A percentile compares a stretch with the other conserved stretches of the same genome.
Conservation (phyloP, 2,113 vertebrate species). For the Stigmatopora nigra region DNA sequence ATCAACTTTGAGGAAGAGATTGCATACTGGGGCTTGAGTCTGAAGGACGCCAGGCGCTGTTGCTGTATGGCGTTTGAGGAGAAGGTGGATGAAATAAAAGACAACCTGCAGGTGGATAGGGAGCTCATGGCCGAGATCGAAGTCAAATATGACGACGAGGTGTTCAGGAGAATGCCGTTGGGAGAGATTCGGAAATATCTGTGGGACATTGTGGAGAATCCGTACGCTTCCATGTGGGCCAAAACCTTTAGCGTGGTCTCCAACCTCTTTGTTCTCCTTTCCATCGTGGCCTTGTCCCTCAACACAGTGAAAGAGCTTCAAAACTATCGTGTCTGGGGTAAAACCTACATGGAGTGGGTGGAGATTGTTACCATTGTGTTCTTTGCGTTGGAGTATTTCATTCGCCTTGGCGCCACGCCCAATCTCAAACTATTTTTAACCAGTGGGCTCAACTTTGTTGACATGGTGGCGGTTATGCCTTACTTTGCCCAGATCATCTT, state of each 20-base stretch:
- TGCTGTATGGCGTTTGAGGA: slow-evolving; percentile 78
- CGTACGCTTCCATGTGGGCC: slow-evolving; percentile 69
- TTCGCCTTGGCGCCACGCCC: slow-evolving; percentile 70
- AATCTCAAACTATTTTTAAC: slow-evolving; percentile 63
- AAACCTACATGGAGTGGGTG: slow-evolving; percentile 69
- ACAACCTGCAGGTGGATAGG: slow-evolving; percentile 73
- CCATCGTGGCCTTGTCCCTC: slow-evolving; percentile 76
- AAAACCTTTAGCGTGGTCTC: slow-evolving; percentile 75
- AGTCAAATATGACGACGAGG: slow-evolving; percentile 44
- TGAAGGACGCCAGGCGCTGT: slow-evolving; percentile 72
- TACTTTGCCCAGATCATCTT: slow-evolving; percentile 73
- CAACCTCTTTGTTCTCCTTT: slow-evolving; percentile 76
- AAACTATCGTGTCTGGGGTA: slow-evolving; percentile 46
- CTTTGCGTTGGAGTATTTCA: slow-evolving; percentile 75
- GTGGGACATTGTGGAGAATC: slow-evolving; percentile 79
- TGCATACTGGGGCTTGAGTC: slow-evolving; percentile 77
- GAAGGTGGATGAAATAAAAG: slow-evolving; percentile 71
- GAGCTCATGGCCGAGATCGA: slow-evolving; percentile 75
- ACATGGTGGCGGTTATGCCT: slow-evolving; percentile 77
- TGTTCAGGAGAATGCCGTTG: slow-evolving; percentile 71
- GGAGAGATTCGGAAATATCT: slow-evolving; percentile 57
- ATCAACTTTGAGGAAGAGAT: slow-evolving; percentile 78
- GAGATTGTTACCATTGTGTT: slow-evolving; percentile 76
- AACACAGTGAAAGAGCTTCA: slow-evolving; percentile 79
- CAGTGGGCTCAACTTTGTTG: slow-evolving; percentile 73